phyloP scores from a whole-genome alignment of 2,113 vertebrate genomes.

The Centrocercus urophasianus region DNA sequence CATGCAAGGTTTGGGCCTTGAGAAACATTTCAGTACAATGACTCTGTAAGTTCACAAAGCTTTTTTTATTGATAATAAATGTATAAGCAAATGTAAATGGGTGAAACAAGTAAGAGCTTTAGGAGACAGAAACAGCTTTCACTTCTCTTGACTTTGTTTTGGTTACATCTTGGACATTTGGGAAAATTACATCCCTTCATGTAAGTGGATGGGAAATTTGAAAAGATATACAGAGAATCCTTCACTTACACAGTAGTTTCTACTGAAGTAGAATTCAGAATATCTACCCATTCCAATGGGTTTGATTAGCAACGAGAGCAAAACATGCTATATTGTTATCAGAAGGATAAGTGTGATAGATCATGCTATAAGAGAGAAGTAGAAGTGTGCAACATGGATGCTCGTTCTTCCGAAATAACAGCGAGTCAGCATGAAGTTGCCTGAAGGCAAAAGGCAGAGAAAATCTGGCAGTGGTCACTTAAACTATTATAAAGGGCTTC shows the following conservation, averaged over 20 bases:
- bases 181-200: not conserved
- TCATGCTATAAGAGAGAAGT: not conserved
- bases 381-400: not conserved
- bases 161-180: not conserved
- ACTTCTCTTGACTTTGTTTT: not conserved
- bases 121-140: not conserved
- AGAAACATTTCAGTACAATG: not conserved
- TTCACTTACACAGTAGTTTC: not conserved
- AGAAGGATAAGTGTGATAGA: not conserved
- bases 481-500: not conserved
- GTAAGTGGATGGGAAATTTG: not conserved
- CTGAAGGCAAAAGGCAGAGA: not conserved
- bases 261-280: not conserved
- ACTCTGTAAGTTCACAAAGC: not conserved
- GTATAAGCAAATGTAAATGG: not conserved
- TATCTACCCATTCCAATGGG: not conserved
- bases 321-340: not conserved
- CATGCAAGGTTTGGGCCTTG: not conserved
- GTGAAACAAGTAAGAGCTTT: not conserved
- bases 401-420: slow-evolving; percentile 1
- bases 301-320: not conserved
- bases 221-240: not conserved
- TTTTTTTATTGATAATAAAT: not conserved
- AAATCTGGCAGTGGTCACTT: not conserved
- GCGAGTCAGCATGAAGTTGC: not conserved